Conservation (phyloP, 2,797 vertebrate genomes). For the Sciurus vulgaris region DNA sequence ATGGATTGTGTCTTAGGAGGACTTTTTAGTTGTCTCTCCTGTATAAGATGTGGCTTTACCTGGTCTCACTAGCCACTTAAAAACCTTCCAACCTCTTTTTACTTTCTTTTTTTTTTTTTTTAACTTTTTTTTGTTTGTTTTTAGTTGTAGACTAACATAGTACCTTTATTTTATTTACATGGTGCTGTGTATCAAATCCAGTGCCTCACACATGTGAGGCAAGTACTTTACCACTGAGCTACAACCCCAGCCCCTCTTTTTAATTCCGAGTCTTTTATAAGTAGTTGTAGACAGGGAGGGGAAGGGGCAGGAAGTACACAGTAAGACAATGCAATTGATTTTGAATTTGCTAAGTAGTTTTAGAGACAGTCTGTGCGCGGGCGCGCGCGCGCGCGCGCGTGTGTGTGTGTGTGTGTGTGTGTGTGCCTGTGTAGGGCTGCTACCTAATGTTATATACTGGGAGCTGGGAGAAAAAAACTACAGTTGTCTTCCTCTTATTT, state of each 20-base stretch:
- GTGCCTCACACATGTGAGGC: no score
- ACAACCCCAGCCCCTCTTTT: no score
- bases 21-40: neutral
- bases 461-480: constrained; percentile 78
- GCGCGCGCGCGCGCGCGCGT: constrained; percentile 29
- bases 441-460: constrained; percentile 66
- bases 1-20: constrained; percentile 8
- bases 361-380: constrained; percentile 64
- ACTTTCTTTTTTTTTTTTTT: neutral
- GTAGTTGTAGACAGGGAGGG: neutral
- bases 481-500: constrained; percentile 74
- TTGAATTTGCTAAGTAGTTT: constrained; percentile 76
- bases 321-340: constrained; percentile 66
- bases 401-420: constrained; percentile 47
- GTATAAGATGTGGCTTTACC: constrained; percentile 49
- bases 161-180: no score
- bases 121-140: no score
- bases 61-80: neutral
- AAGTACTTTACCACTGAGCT: no score
- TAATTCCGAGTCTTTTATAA: no score
- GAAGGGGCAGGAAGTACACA: constrained; percentile 47
- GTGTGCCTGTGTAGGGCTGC: constrained; percentile 63
- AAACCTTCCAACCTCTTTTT: neutral
- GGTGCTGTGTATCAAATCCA: no score
- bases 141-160: no score